Evolutionary conservation across 2,888 invertebrate genomes (phyloP), one percentile per base, ranked within the genome.

Genomic region (Seladonia tumulorum): DNA sequence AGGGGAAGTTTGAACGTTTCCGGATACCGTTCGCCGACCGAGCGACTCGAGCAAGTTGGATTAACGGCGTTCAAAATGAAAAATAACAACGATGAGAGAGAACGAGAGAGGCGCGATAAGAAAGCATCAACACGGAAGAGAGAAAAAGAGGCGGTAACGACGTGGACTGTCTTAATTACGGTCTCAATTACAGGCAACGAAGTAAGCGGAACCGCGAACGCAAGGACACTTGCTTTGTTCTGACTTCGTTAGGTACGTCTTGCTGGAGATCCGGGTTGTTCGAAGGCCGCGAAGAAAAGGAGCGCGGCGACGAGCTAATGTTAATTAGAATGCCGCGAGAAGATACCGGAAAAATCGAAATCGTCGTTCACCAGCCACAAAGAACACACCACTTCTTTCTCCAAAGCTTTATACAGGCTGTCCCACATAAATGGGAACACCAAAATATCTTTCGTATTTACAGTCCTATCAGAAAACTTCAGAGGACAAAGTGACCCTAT

Each of bases 121-220:
- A 68, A 39, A 68, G 39, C 66, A 12, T 18, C 10, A 4, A 39
- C 22, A 12, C 0, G 5, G 39, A n/a, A 42, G 22, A 22, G 39
- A 68, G 22, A 29, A 14, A 72, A 45, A 79, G 57, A 76, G 57
- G 16, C 5, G n/a, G 5, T 18, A 16, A 22, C n/a, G 18, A 22
- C n/a, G 18, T 22, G 25, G 70, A 18, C 25, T 25, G 57, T 29
- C 16, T 78, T 81, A 85, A 83, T 49, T 79, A 76, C 22, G 79
- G 81, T 78, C 82, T 88, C 79, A 86, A 88, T 88, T 88, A 81
- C 66, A 72, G 49, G 45, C 68, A 75, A 80, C 80, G 74, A 81
- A 71, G 76, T 79, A 79, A 72, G 77, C 63, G 63, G 49, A 57
- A 22, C 60, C 10, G 35, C 42, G 81, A 71, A 53, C n/a, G 60